These are phyloP conservation scores for Tachuris rubrigastra DNA, from an alignment of 2,113 vertebrate genomes.

Conservation along the genomic window DNA sequence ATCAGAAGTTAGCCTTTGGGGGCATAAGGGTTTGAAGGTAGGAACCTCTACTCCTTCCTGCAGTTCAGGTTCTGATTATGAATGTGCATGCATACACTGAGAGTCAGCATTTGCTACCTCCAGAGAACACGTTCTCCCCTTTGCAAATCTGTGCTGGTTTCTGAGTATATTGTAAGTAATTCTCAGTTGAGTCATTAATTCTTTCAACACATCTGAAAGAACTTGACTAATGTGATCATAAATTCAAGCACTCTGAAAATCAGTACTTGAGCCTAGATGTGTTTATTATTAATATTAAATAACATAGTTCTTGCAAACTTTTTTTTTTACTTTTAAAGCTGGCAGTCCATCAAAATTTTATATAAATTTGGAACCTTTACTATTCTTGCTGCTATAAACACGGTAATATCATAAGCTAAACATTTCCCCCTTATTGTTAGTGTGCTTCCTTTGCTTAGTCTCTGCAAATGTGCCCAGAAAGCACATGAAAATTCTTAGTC, in stretches of 20 bases:
- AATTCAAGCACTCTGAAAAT: background rate
- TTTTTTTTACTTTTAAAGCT: slow-evolving; percentile 4
- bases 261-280: background rate
- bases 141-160: background rate
- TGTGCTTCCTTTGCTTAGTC: slow-evolving; percentile 25
- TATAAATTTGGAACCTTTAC: background rate
- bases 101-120: background rate
- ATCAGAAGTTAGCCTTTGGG: background rate
- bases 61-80: background rate
- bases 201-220: background rate
- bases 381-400: slow-evolving; percentile 3
- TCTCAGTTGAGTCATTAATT: slow-evolving; percentile 20
- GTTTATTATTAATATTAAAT: background rate
- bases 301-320: background rate
- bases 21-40: background rate
- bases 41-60: background rate
- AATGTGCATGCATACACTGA: accelerated
- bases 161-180: background rate
- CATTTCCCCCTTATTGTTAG: slow-evolving; percentile 24
- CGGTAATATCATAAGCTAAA: slow-evolving; percentile 18
- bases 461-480: background rate
- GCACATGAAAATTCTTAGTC: background rate
- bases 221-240: background rate
- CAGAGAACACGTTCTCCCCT: background rate
- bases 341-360: background rate